A percentile compares a stretch with the other conserved stretches of the same genome.
These are phyloP conservation scores for Nannoperca australis DNA, from an alignment of 2,797 vertebrate species.

Conservation along the genomic window DNA sequence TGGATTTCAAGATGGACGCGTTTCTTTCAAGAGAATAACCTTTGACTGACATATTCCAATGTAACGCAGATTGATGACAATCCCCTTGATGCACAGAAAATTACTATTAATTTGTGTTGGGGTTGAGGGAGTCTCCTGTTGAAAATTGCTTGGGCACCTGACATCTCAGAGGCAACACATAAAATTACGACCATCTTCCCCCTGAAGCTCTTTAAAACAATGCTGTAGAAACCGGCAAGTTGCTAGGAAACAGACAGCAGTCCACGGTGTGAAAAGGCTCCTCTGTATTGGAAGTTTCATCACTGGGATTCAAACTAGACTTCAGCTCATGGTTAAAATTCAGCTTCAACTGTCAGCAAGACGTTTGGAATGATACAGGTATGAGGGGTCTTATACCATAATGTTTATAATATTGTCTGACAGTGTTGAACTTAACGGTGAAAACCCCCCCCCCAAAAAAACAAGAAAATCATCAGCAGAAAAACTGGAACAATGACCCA, in stretches of 20 bases:
- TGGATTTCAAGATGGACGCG: conserved; percentile 42
- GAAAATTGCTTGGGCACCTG: conserved; percentile 68
- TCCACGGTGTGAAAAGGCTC: conserved; percentile 43
- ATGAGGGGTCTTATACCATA: background rate
- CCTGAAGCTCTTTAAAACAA: conserved; percentile 69
- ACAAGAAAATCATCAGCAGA: conserved; percentile 1
- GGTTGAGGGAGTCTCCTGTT: conserved; percentile 59
- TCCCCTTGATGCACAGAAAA: conserved; percentile 63
- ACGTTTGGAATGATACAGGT: background rate
- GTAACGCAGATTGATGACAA: conserved; percentile 67
- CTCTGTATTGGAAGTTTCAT: conserved; percentile 46
- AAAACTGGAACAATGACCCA: conserved; percentile 1
- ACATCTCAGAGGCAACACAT: conserved; percentile 65
- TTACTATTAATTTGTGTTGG: conserved; percentile 73
- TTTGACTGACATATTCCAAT: conserved; percentile 67
- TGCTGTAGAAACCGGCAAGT: conserved; percentile 71
- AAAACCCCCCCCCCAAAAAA: too few species aligned
- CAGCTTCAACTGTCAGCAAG: background rate
- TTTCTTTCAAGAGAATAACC: conserved; percentile 41
- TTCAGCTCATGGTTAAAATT: conserved; percentile 16
- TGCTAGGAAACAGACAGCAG: conserved; percentile 84
- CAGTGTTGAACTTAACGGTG: background rate
- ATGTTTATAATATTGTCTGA: conserved; percentile 10
- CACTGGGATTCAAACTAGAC: conserved; percentile 39
- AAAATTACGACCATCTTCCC: conserved; percentile 59